Evolutionary conservation across 2,113 vertebrate species (phyloP), one percentile per base, ranked within the genome.

Genomic region (Xyliphius kryptos): DNA sequence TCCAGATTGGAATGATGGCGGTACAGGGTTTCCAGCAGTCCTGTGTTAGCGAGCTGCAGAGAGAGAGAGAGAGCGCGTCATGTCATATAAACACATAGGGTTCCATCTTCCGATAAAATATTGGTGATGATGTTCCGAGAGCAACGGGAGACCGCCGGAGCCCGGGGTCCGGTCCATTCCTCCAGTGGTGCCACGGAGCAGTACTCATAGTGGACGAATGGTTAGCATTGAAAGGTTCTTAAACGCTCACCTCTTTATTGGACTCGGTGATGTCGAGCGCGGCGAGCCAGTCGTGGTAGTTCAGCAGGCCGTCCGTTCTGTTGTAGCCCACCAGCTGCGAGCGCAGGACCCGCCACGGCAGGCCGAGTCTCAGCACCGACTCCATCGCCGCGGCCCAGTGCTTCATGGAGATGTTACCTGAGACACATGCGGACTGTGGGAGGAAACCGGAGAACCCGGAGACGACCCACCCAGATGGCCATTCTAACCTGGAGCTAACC

Each of bases 1-100:
- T 97, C 92, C 72, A 98, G 77, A 74, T 93, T 92, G 58, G 92
- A 92, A 67, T 91, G 85, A 75, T 95, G 95, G 49, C 88, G 89
- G 74, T 97, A 97, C 72, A 98, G 89, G 0, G 82, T 91, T 80
- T 97, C 94, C 65, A 98, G 77, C 71, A 98, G 81, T 63, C 90
- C 91, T 0, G 57, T 63, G 26, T 76, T 43, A 3, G 65, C 46
- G 1, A 67, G 36, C 67, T 75, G 66, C 26, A 1, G 21, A 56
- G 12, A 20, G 20, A 37, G 9, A 17, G n/a, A 16, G 19, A 20
- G 12, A 20, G n/a, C 3, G 7, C 2, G 8, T 36, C 16, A 41
- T 17, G n/a, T 47, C 7, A 15, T n/a, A 17, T n/a, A 7, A 17
- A 17, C 56, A 56, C 10, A 7, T n/a, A 14, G 9, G 22, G 26